A percentile compares a stretch with the other conserved stretches of the same genome.
phyloP scores from a whole-genome alignment of 2,797 vertebrate genomes.

The Nothura maculosa region DNA sequence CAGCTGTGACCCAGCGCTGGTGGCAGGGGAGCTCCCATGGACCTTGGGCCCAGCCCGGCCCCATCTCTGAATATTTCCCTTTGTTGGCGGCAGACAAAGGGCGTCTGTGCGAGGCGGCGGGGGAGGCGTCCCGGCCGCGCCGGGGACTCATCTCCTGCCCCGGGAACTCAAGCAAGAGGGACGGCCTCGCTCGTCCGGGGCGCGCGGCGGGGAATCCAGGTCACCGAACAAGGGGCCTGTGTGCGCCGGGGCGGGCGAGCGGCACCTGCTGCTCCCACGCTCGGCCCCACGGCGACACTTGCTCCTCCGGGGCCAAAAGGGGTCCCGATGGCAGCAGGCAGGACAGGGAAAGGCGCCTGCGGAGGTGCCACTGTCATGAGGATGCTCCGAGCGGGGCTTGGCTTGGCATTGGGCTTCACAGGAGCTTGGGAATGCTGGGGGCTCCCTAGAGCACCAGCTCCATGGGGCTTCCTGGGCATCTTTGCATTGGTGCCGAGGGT shows the following conservation, averaged over 20 bases:
- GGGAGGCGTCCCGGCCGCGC: not conserved
- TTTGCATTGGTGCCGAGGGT: not conserved
- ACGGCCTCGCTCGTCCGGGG: slow-evolving; percentile 33
- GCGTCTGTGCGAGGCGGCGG: not conserved
- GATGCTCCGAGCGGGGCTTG: not conserved
- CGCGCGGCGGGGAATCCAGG: slow-evolving; percentile 13
- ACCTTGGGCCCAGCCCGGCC: not conserved
- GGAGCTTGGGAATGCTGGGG: not conserved
- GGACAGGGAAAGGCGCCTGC: not conserved
- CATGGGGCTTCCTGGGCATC: not conserved
- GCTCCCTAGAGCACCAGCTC: not conserved
- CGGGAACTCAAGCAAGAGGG: slow-evolving; percentile 64
- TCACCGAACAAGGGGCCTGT: slow-evolving; percentile 55
- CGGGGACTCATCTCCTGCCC: slow-evolving; percentile 34
- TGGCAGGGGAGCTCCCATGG: not conserved
- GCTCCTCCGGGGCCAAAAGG: rapidly evolving
- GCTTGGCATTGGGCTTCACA: not conserved
- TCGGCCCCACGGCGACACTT: not conserved
- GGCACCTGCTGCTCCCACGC: slow-evolving; percentile 7
- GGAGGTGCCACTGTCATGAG: not conserved
- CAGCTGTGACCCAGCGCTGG: not conserved
- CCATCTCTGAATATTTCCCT: slow-evolving; percentile 2
- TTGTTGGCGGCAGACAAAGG: slow-evolving; percentile 61
- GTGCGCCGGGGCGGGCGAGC: not conserved
- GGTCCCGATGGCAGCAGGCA: not conserved